phyloP scores from a whole-genome alignment of 2,888 invertebrate genomes.

The Lepas anatifera region DNA sequence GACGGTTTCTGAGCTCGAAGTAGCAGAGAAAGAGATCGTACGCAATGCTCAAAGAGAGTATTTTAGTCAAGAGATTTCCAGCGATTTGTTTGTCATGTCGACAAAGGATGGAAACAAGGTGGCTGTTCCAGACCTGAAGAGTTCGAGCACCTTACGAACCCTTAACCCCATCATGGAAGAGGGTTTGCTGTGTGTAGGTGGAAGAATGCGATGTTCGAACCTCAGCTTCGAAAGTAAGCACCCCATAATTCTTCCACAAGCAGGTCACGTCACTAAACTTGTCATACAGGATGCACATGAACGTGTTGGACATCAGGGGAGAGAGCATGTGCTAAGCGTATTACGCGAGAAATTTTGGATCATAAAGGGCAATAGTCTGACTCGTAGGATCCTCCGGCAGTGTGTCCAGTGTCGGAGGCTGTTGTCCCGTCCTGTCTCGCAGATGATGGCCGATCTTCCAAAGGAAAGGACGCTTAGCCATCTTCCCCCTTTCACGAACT shows the following conservation, averaged over 20 bases:
- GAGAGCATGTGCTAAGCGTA: background rate
- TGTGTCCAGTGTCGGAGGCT: background rate
- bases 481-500: no score
- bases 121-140: no score
- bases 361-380: background rate
- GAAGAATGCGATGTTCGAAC: background rate
- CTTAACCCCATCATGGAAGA: background rate
- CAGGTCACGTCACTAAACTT: background rate
- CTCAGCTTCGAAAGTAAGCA: background rate
- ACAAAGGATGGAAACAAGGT: no score
- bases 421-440: background rate
- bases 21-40: no score
- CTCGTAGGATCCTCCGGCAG: background rate
- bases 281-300: background rate
- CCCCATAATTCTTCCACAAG: background rate
- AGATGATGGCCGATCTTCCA: background rate
- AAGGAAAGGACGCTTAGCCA: background rate
- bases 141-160: background rate
- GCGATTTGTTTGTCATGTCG: no score
- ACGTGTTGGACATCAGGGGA: background rate
- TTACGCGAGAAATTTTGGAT: background rate
- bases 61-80: no score
- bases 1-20: no score
- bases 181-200: background rate
- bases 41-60: no score